These are phyloP conservation scores for Triplophysa tibetana DNA, from an alignment of 2,113 vertebrate genomes.

Conservation along the genomic window DNA sequence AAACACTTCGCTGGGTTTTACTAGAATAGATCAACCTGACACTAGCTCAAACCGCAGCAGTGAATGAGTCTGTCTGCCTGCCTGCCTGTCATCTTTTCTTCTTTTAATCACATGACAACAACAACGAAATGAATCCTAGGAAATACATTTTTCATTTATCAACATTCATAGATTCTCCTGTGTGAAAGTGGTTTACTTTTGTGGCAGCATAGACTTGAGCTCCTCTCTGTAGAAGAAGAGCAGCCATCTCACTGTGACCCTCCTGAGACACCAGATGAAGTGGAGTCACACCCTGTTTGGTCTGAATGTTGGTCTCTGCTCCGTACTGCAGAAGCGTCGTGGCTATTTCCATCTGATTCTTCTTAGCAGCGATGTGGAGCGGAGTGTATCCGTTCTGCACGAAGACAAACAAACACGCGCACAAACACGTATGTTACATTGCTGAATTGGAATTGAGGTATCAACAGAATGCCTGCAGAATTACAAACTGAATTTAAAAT, in stretches of 20 bases:
- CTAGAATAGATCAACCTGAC: too few species aligned
- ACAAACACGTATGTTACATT: not conserved
- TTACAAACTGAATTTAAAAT: too few species aligned
- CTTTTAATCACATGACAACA: too few species aligned
- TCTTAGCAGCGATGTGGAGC: constrained; percentile 96
- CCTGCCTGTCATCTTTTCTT: too few species aligned
- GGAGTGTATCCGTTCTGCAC: constrained; percentile 95
- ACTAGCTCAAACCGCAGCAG: too few species aligned
- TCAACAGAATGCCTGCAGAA: too few species aligned
- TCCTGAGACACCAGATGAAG: constrained; percentile 95
- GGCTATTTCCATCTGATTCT: constrained; percentile 97
- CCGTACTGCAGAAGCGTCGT: constrained; percentile 85
- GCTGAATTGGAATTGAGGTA: too few species aligned
- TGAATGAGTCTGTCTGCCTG: too few species aligned
- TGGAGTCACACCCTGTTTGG: constrained; percentile 91
- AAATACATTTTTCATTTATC: not conserved
- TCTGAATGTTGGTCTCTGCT: constrained; percentile 89
- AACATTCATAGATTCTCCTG: not conserved
- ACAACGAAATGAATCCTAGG: too few species aligned
- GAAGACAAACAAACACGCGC: constrained; percentile 14
- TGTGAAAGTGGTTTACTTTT: constrained; percentile 77
- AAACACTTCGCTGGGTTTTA: too few species aligned
- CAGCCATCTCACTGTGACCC: constrained; percentile 88
- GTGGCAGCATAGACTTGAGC: constrained; percentile 84
- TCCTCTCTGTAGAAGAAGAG: constrained; percentile 85